Percentiles rank a stretch among this genome's conserved stretches.
phyloP scores from a whole-genome alignment of 2,797 vertebrate species.

The Microchirus variegatus region DNA sequence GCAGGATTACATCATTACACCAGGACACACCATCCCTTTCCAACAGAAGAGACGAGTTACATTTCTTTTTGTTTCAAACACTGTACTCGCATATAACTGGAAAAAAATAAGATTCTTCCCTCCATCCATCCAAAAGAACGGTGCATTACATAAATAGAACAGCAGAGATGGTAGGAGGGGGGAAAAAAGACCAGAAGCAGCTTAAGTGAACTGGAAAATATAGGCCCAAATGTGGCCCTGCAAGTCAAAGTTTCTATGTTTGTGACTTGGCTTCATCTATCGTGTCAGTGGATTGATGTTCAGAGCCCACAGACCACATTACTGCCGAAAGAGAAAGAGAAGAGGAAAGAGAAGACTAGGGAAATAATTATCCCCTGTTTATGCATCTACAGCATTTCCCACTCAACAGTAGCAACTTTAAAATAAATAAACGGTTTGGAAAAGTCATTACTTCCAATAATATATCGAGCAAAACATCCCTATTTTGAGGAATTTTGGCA shows the following conservation, averaged over 20 bases:
- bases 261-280: slow-evolving; percentile 47
- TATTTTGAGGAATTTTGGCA: background rate
- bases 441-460: background rate
- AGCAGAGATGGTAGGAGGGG: slow-evolving; percentile 19
- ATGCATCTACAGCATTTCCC: slow-evolving; percentile 14
- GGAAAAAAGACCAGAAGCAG: slow-evolving; percentile 26
- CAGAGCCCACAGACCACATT: slow-evolving; percentile 44
- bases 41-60: slow-evolving; percentile 27
- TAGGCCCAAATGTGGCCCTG: slow-evolving; percentile 51
- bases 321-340: slow-evolving; percentile 20
- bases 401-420: slow-evolving; percentile 1
- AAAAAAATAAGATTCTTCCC: background rate
- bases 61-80: background rate
- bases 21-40: slow-evolving; percentile 20
- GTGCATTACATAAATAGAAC: slow-evolving; percentile 42
- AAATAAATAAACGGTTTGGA: background rate
- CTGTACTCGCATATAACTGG: background rate
- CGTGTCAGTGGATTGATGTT: slow-evolving; percentile 44
- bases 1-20: slow-evolving; percentile 60
- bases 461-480: background rate
- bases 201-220: slow-evolving; percentile 65
- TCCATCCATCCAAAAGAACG: slow-evolving; percentile 9
- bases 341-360: slow-evolving; percentile 7
- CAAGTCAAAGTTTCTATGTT: slow-evolving; percentile 48
- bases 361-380: slow-evolving; percentile 36